phyloP scores from a whole-genome alignment of 2,113 vertebrate genomes.

The Festucalex cinctus region DNA sequence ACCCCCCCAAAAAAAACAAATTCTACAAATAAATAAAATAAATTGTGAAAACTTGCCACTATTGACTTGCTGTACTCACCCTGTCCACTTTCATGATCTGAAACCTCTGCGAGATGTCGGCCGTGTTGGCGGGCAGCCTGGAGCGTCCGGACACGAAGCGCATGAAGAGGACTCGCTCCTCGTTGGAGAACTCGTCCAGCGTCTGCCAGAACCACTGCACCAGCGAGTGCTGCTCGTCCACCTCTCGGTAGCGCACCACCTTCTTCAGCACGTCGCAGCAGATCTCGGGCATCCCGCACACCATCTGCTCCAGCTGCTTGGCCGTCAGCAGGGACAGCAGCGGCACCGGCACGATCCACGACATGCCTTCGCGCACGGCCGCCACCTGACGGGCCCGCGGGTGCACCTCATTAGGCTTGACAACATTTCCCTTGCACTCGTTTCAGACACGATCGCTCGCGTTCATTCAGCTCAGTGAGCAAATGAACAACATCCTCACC shows the following conservation, averaged over 20 bases:
- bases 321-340: slow-evolving; percentile 79
- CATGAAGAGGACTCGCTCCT: slow-evolving; percentile 81
- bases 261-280: slow-evolving; percentile 79
- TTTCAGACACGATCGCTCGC: too few relatives aligned
- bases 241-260: slow-evolving; percentile 79
- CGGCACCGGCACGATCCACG: slow-evolving; percentile 79
- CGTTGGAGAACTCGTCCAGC: slow-evolving; percentile 80
- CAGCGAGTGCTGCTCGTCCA: slow-evolving; percentile 77
- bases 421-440: too few relatives aligned
- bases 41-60: too few relatives aligned
- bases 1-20: too few relatives aligned
- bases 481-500: slow-evolving; percentile 18
- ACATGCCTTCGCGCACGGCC: slow-evolving; percentile 79
- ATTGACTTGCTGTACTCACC: slow-evolving; percentile 52
- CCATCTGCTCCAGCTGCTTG: slow-evolving; percentile 79
- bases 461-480: neutral
- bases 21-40: too few relatives aligned
- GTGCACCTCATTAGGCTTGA: neutral
- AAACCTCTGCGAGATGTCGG: slow-evolving; percentile 80
- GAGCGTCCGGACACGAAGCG: slow-evolving; percentile 80
- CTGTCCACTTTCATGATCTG: slow-evolving; percentile 83
- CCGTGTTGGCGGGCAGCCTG: slow-evolving; percentile 77
- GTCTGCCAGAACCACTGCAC: slow-evolving; percentile 83
- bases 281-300: slow-evolving; percentile 80
- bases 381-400: slow-evolving; percentile 64